Evolutionary conservation across 2,113 vertebrate species (phyloP).

Genomic region (Xenopus laevis): DNA sequence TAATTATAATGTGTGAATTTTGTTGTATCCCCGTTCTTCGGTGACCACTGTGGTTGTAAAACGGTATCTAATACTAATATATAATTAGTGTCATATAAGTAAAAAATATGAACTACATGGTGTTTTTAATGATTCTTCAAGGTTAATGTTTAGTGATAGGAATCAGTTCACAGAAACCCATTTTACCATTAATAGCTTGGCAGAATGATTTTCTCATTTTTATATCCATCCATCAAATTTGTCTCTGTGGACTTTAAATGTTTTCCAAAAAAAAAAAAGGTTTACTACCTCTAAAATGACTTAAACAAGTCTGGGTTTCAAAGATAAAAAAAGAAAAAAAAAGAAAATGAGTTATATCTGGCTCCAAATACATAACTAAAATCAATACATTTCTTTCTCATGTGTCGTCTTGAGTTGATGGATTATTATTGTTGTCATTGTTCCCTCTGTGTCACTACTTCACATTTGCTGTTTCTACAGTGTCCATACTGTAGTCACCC

Average conservation of each 20-base stretch:
- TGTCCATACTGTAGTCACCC: background rate
- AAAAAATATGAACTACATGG: constrained; percentile 15
- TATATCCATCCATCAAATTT: constrained; percentile 23
- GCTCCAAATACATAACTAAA: constrained; percentile 50
- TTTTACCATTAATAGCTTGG: constrained; percentile 18
- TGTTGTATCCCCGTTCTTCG: no score
- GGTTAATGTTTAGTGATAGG: constrained; percentile 6
- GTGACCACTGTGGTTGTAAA: no score
- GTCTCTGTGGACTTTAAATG: constrained; percentile 18
- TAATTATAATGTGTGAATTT: no score
- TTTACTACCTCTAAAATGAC: constrained; percentile 45
- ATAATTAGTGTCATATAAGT: constrained; percentile 13
- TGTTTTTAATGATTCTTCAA: constrained; percentile 27
- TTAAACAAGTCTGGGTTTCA: constrained; percentile 47
- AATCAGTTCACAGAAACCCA: constrained; percentile 22
- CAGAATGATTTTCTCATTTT: constrained; percentile 35
- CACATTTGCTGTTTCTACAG: constrained; percentile 8
- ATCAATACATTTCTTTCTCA: constrained; percentile 55
- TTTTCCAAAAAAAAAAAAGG: constrained; percentile 46
- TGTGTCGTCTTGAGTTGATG: constrained; percentile 49
- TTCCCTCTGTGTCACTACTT: constrained; percentile 33
- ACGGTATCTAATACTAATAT: background rate
- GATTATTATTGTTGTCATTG: constrained; percentile 47
- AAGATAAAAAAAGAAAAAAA: constrained; percentile 41
- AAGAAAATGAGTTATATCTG: constrained; percentile 49